Percentiles rank a stretch among this genome's conserved stretches.
Evolutionary conservation across 2,797 vertebrate species (phyloP).

Genomic region (Hydrophis major): DNA sequence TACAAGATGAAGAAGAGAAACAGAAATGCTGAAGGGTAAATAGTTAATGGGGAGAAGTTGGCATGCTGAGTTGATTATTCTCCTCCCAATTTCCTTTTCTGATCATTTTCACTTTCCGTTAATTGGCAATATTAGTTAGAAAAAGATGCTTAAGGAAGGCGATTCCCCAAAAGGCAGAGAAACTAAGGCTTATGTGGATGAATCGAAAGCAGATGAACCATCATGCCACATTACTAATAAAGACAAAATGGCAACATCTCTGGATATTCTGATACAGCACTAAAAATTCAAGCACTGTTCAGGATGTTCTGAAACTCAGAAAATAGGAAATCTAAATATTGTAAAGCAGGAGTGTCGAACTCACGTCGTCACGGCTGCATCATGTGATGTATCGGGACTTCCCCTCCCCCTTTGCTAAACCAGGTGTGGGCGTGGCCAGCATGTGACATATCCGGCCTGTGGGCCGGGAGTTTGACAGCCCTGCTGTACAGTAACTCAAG

Average conservation of each 20-base stretch:
- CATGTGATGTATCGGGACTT: too few species aligned
- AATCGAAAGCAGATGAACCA: background rate
- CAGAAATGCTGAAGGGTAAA: background rate
- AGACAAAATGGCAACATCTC: background rate
- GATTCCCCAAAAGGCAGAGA: background rate
- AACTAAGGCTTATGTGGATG: background rate
- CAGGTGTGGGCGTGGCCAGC: too few species aligned
- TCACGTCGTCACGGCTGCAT: too few species aligned
- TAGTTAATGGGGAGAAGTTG: background rate
- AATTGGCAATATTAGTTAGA: background rate
- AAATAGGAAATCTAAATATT: background rate
- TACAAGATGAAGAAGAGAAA: slow-evolving; percentile 6
- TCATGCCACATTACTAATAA: background rate
- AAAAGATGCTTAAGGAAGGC: background rate
- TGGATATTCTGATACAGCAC: background rate
- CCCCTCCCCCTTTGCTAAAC: too few species aligned
- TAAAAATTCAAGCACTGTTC: background rate
- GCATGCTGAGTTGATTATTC: background rate
- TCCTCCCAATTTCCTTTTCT: background rate
- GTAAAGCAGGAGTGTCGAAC: background rate
- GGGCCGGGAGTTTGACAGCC: too few species aligned
- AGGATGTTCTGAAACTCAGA: background rate
- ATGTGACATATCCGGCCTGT: too few species aligned
- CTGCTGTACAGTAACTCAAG: background rate
- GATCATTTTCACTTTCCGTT: background rate